These are phyloP conservation scores for Salminus brasiliensis DNA, from an alignment of 2,113 vertebrate genomes.

Conservation along the genomic window DNA sequence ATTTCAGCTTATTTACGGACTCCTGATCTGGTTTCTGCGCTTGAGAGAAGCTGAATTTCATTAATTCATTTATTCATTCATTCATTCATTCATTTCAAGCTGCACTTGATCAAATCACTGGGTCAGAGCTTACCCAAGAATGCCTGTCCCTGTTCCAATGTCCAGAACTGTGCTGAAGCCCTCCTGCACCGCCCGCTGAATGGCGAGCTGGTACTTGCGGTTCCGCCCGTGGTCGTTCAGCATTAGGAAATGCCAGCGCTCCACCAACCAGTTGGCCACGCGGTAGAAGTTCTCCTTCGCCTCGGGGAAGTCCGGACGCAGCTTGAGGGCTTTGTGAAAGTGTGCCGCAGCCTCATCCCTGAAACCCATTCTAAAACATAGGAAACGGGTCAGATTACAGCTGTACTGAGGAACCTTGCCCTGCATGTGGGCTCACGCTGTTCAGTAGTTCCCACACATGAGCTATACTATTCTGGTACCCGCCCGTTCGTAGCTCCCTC, in stretches of 20 bases:
- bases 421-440: no score
- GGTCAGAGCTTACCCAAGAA: conserved; percentile 83
- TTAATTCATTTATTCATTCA: no score
- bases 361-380: conserved; percentile 87
- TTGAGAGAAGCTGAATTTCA: not conserved
- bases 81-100: no score
- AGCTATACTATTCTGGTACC: no score
- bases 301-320: conserved; percentile 88
- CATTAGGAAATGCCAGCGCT: conserved; percentile 99
- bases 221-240: conserved; percentile 93
- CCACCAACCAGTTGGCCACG: conserved; percentile 96
- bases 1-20: not conserved
- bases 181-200: conserved; percentile 82
- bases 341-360: conserved; percentile 95
- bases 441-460: no score
- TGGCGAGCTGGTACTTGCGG: conserved; percentile 87
- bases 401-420: not conserved
- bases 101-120: not conserved
- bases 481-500: no score
- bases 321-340: conserved; percentile 93
- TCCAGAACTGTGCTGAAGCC: conserved; percentile 90
- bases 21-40: no score
- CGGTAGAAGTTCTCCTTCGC: conserved; percentile 97
- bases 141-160: conserved; percentile 96
- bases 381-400: not conserved